Conservation (phyloP, 2,797 vertebrate species). For the Phaenicophaeus curvirostris region DNA sequence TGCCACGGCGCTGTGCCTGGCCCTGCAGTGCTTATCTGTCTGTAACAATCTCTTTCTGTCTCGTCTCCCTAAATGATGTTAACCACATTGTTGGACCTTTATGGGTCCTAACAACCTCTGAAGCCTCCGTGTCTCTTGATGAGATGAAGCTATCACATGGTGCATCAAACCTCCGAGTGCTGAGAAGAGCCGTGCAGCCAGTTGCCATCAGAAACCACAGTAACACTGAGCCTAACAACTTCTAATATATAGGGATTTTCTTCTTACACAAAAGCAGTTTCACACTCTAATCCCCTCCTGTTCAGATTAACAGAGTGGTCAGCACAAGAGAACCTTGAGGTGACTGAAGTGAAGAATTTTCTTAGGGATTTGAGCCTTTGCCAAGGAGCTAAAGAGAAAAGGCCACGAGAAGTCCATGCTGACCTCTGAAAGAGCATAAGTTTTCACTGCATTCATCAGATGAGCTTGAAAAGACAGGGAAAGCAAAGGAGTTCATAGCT, state of each 20-base stretch:
- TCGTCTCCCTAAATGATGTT: not conserved
- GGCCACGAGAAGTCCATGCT: conserved; percentile 20
- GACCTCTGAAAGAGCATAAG: conserved; percentile 39
- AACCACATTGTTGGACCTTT: not conserved
- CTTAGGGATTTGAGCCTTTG: conserved; percentile 61
- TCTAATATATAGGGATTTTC: conserved; percentile 53
- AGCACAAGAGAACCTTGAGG: conserved; percentile 44
- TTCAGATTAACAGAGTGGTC: conserved; percentile 38
- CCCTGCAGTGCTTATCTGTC: not conserved
- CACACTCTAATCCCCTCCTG: conserved; percentile 29
- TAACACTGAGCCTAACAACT: not conserved
- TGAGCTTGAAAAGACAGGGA: not conserved
- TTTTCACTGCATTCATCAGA: conserved; percentile 19
- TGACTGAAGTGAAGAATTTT: conserved; percentile 47
- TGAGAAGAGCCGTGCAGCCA: not conserved
- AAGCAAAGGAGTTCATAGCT: not conserved
- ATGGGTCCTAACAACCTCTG: not conserved
- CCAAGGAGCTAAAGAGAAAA: conserved; percentile 50
- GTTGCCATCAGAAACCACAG: not conserved
- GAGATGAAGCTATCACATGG: not conserved
- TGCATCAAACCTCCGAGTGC: not conserved
- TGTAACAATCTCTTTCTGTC: too few species aligned
- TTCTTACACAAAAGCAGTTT: conserved; percentile 22
- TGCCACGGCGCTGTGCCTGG: not conserved
- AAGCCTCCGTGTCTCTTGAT: not conserved